These are phyloP conservation scores for Galerucella nymphaeae DNA, from an alignment of 2,888 invertebrate species.

Conservation along the genomic window DNA sequence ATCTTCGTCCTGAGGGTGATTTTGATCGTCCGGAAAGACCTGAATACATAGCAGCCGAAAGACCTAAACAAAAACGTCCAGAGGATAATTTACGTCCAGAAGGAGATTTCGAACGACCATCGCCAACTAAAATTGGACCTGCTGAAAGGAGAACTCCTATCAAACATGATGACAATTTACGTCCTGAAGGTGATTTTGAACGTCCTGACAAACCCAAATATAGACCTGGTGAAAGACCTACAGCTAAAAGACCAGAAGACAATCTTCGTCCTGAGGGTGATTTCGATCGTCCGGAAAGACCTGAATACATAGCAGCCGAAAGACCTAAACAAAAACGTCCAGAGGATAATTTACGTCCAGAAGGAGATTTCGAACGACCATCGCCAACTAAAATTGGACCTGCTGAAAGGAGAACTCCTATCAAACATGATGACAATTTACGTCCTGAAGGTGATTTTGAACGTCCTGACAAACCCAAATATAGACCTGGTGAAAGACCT, in stretches of 20 bases:
- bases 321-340: conserved; percentile 65
- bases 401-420: conserved; percentile 62
- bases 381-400: conserved; percentile 61
- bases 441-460: conserved; percentile 72
- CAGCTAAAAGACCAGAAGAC: conserved; percentile 64
- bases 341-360: conserved; percentile 68
- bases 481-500: conserved; percentile 59
- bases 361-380: conserved; percentile 64
- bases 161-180: conserved; percentile 59
- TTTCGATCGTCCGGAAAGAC: conserved; percentile 65
- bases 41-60: conserved; percentile 62
- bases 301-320: conserved; percentile 63
- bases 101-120: conserved; percentile 62
- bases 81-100: conserved; percentile 69
- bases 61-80: conserved; percentile 65
- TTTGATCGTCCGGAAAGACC: conserved; percentile 68
- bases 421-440: conserved; percentile 72
- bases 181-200: conserved; percentile 67
- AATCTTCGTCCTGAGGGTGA: conserved; percentile 66
- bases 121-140: conserved; percentile 51
- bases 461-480: conserved; percentile 48
- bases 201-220: conserved; percentile 56
- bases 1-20: conserved; percentile 64
- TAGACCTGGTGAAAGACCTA: conserved; percentile 62
- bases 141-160: conserved; percentile 58